Evolutionary conservation across 2,113 vertebrate genomes (phyloP), one percentile per base, ranked within the genome.

Genomic region (Felis chaus): DNA sequence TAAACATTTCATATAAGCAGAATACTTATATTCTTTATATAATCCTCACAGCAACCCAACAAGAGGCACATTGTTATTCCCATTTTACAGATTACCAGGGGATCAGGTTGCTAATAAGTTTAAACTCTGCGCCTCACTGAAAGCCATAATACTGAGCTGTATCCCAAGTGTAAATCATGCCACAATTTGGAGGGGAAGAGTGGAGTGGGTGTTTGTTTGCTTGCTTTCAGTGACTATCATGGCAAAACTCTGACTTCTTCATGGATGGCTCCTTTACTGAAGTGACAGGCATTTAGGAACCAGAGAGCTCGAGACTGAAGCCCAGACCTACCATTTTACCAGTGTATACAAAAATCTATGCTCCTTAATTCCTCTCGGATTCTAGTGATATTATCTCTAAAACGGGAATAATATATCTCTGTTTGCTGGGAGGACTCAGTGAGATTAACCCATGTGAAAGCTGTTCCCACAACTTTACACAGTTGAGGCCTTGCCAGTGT

Each of bases 1-100:
- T 29, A 50, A 83, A 27, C 16, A 80, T 78, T 82, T 86, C 14
- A 36, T 79, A 33, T 41, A 61, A 81, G 33, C 65, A 74, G n/a
- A 89, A 50, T 41, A 53, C 31, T 71, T 85, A 5, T 9, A 27
- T 89, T 90, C 39, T 80, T 89, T 76, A 91, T 15, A 50, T 48
- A 53, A 87, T 87, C 27, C 41, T 92, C 39, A 86, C 7, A 74
- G 39, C 48, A 87, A 3, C 21, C 3, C 4, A 91, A 19, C 12
- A 89, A 81, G 3, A 33, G 41, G 50, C 57, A 73, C 31, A 50
- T 73, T 86, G 15, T 80, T 96, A 27, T 48, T 86, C 14, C n/a
- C 36, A 69, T 89, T 96, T 92, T 89, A 82, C 41, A 91, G 68
- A 92, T 86, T 90, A 92, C 53, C 25, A 84, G 23, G 82, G 18